These are phyloP conservation scores for Corythornis madagascariensis DNA, from an alignment of 2,113 vertebrate species.

Conservation along the genomic window DNA sequence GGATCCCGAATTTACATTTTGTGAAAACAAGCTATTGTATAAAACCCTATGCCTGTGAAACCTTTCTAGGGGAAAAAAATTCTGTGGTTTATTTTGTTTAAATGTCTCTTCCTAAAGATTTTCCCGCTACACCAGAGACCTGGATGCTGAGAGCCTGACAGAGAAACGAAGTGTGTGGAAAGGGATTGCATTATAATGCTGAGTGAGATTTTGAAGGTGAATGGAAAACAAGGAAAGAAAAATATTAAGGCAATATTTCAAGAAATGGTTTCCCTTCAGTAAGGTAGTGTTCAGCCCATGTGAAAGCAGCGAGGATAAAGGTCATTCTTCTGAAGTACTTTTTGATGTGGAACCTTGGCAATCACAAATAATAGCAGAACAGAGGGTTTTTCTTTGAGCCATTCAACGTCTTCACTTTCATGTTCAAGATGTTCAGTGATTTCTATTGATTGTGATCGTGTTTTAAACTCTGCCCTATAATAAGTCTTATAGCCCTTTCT, in stretches of 20 bases:
- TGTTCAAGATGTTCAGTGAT: neutral
- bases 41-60: neutral
- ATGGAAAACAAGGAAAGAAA: neutral
- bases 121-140: rapidly evolving
- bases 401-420: neutral
- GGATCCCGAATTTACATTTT: neutral
- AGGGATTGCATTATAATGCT: neutral
- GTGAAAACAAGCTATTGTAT: neutral
- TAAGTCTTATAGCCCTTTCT: neutral
- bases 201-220: neutral
- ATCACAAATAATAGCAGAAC: neutral
- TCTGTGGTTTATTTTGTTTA: neutral
- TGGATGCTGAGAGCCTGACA: neutral
- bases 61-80: neutral
- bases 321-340: neutral
- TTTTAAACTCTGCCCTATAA: neutral
- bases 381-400: neutral
- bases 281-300: neutral
- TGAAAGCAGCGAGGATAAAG: neutral
- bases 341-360: neutral
- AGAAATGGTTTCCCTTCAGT: neutral
- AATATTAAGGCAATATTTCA: neutral
- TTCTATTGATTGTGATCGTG: neutral
- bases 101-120: neutral
- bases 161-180: neutral